Base-by-base conservation (phyloP, 2,797 vertebrate species). In the Lophius americanus region DNA sequence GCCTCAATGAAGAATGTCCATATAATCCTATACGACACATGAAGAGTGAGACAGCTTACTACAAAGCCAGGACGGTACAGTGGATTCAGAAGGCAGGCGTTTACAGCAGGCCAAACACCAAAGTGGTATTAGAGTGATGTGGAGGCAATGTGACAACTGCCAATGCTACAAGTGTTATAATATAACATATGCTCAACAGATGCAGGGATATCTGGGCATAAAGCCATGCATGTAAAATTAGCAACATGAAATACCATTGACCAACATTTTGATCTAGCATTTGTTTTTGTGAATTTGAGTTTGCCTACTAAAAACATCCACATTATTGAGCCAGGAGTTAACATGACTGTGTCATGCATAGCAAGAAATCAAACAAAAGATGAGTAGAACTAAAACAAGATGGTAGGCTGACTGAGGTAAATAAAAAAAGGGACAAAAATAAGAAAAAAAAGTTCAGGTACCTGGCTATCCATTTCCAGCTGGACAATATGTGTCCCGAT, bases 101-200 rank as follows among this genome's bases (percentile, higher is more conserved):
- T 36, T 23, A 51, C 0, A 75, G 43, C 46, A 61, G 38, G 39
- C 51, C 11, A 53, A 41, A 47, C 3, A 62, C 8, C 33, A 48
- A 51, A 33, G 50, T 68, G 10, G 75, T 64, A 65, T 54, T 5
- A 58, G 57, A 60, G 48, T 73, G 70, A 55, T 2, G 4, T 6
- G 51, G 44, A 23, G 37, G 52, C 32, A 2, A 7, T 7, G 1
- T 6, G 23, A 46, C 78, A 82, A 64, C 78, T 85, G 85, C 64
- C 63, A 65, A 38, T 23, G 47, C 51, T 51, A 53, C 67, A 70
- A 48, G 51, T 37, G 47, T 58, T 64, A n/a, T 42, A 55, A 61
- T 64, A 39, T 57, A 72, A 77, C 74, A 85, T 83, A 80, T 85
- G 78, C 47, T 76, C 52, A 70, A 74, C 81, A 82, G 64, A 82